These are phyloP conservation scores for Dreissena polymorpha DNA, from an alignment of 1,140 invertebrate genomes.

Conservation along the genomic window DNA sequence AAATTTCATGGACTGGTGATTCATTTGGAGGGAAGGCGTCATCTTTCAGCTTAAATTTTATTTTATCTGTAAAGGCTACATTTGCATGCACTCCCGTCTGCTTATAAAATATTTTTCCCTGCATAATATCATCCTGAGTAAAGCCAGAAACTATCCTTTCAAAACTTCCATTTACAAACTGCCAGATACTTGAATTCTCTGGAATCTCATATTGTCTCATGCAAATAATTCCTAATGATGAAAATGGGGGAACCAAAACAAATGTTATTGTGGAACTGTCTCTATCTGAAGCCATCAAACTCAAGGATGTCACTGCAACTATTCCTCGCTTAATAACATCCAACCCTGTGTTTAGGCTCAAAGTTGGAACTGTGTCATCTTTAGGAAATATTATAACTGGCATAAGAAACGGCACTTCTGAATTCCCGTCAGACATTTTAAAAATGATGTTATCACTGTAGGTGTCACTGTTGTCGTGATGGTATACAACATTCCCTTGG, in stretches of 20 bases:
- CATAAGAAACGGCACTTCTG: constrained; percentile 79
- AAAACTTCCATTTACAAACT: constrained; percentile 73
- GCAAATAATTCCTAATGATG: constrained; percentile 74
- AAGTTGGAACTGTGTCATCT: constrained; percentile 79
- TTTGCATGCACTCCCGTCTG: constrained; percentile 74
- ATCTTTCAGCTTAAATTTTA: constrained; percentile 76
- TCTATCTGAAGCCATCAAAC: constrained; percentile 79
- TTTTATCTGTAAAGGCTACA: constrained; percentile 69
- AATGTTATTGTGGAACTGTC: constrained; percentile 78
- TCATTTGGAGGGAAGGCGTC: constrained; percentile 76
- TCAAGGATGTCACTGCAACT: constrained; percentile 73
- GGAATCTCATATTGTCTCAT: constrained; percentile 75
- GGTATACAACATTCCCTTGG: constrained; percentile 75
- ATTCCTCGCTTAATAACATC: constrained; percentile 74
- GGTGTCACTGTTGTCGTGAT: constrained; percentile 79
- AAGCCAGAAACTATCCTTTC: constrained; percentile 75
- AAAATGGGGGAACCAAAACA: constrained; percentile 70
- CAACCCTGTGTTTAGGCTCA: constrained; percentile 79
- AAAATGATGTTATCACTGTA: constrained; percentile 80
- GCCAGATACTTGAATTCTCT: constrained; percentile 74
- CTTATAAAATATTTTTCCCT: constrained; percentile 78
- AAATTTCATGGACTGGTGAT: constrained; percentile 74
- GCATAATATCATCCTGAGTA: constrained; percentile 78
- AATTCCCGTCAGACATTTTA: constrained; percentile 77
- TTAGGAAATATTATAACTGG: constrained; percentile 79